phyloP scores from a whole-genome alignment of 2,113 vertebrate species.

The Columba livia region DNA sequence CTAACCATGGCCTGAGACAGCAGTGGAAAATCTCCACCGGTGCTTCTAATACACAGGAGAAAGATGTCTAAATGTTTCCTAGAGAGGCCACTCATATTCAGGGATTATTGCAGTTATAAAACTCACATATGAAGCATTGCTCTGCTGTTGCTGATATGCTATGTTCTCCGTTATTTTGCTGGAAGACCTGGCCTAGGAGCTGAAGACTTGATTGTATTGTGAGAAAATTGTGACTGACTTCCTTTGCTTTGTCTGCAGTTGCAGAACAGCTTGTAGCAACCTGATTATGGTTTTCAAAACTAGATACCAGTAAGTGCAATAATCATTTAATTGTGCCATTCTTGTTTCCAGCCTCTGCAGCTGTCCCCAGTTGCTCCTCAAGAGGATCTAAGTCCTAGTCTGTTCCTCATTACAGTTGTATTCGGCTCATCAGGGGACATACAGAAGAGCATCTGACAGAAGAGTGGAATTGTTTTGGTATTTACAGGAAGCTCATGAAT shows the following conservation, averaged over 20 bases:
- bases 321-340: background rate
- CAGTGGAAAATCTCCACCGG: background rate
- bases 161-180: background rate
- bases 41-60: background rate
- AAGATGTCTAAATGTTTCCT: background rate
- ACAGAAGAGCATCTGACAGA: background rate
- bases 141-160: background rate
- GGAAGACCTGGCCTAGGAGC: background rate
- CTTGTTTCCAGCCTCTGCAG: background rate
- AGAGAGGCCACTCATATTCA: background rate
- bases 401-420: constrained; percentile 37
- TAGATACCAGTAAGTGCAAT: background rate
- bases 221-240: background rate
- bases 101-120: background rate
- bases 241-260: background rate
- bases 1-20: background rate
- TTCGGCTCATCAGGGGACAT: background rate
- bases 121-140: fast-evolving
- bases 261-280: background rate
- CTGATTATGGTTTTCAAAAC: constrained; percentile 2
- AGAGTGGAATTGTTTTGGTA: background rate
- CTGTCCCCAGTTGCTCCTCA: constrained; percentile 21
- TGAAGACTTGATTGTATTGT: background rate
- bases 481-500: background rate
- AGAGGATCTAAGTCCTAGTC: background rate